Evolutionary conservation across 1,140 invertebrate species (phyloP), one percentile per base, ranked within the genome.

Genomic region (Eumaeus atala): DNA sequence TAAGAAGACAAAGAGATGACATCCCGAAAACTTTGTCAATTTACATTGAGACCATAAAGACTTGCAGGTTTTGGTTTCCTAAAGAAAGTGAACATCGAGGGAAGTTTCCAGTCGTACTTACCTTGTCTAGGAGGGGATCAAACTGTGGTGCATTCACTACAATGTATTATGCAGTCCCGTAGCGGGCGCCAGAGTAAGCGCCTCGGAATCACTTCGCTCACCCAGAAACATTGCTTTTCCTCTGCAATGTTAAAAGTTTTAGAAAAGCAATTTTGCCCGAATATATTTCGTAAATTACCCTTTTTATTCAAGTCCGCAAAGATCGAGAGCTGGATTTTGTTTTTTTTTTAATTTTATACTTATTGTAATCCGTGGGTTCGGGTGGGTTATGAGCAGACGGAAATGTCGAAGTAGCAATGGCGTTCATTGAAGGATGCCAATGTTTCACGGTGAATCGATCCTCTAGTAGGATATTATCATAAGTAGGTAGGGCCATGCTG

Each of bases 41-140:
- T 82, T 82, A 75, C 74, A 59, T 74, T 66, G 73, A 74, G 73
- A 76, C 61, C 69, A 64, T 77, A 83, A 84, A 84, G 79, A 75
- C 80, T 75, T 74, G 69, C 72, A 68, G 66, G 67, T 77, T 75
- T 79, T 75, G 71, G 72, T 71, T 74, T 70, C 76, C 64, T 64
- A 72, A 69, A 70, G 74, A 77, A 82, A 86, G 83, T 77, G 74
- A 83, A 77, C 77, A 71, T 80, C 72, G 74, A 73, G 70, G 68
- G 79, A 84, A 87, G 74, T 84, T 87, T 82, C 67, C 75, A 84
- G 69, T 78, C 66, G 76, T 82, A 83, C 81, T 84, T 87, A 82
- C 79, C 71, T 79, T 81, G 77, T 85, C 81, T 81, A 78, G 80
- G 70, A 78, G 77, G 72, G 80, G 80, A 87, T 87, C 81, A 84